Evolutionary conservation across 2,888 invertebrate species (phyloP), one percentile per base, ranked within the genome.

Genomic region (Pocota personata): DNA sequence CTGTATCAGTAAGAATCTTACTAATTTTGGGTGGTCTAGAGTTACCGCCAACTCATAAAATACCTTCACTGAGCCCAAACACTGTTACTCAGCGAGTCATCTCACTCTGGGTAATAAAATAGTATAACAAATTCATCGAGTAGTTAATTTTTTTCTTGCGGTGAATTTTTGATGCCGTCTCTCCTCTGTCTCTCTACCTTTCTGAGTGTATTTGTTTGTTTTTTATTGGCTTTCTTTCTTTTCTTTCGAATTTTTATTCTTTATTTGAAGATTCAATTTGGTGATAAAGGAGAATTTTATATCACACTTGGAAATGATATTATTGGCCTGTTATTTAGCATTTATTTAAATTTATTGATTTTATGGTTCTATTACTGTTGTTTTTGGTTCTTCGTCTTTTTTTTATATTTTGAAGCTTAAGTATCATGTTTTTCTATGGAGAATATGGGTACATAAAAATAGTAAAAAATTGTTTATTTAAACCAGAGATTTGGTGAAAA

Each of bases 261-360:
- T 58, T 21, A 37, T 69, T 64, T 71, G 75, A 58, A 80, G 83
- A 84, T 80, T 84, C 75, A 84, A 80, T 84, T 84, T 76, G 75
- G 64, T 58, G 80, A 80, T 80, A 84, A 76, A 84, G 55, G 69
- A 37, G 82, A 64, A 80, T 80, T 84, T 84, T 80, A 80, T 84
- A 69, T 75, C 80, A 73, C 84, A 80, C 80, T 84, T 84, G 52
- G 52, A 66, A 43, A 60, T 67, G 73, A 80, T 80, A 75, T 64
- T 80, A 84, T 84, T 76, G 75, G 69, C 12, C 75, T 76, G 75
- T 75, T 80, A 80, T 80, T 80, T 71, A 76, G 64, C 75, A 80
- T 84, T 84, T 84, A 84, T 84, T 84, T 84, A 84, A 84, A 84
- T 84, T 84, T 84, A 80, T 76, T 64, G 64, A 71, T 84, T 84